Conservation (phyloP, 2,888 invertebrate species). For the Heterodera filipjevi region DNA sequence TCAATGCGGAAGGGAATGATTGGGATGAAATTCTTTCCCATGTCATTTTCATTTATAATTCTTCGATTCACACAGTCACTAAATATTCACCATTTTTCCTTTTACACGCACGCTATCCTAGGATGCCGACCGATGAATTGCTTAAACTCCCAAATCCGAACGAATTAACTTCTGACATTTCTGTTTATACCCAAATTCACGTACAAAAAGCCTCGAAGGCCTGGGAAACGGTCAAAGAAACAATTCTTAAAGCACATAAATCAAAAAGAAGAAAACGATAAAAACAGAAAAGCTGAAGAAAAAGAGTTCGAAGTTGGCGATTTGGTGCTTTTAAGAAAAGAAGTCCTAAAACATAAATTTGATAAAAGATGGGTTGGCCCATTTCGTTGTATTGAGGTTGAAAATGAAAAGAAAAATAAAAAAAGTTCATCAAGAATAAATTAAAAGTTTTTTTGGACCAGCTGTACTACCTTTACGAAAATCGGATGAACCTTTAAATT, state of each 20-base stretch:
- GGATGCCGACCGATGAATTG: not conserved
- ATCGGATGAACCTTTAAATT: not conserved
- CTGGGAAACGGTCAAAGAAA: not conserved
- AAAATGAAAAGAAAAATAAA: not conserved
- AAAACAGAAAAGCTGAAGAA: not conserved
- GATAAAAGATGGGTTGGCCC: not conserved
- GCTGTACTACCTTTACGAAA: not conserved
- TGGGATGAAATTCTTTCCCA: constrained; percentile 15
- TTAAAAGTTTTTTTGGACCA: not conserved
- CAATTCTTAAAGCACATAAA: not conserved
- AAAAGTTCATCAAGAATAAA: not conserved
- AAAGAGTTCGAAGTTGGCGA: not conserved
- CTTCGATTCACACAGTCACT: not conserved
- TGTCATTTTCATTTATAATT: constrained; percentile 4
- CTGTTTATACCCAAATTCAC: not conserved
- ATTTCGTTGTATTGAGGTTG: not conserved
- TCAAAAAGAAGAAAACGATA: not conserved
- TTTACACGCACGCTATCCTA: not conserved
- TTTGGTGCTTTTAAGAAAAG: not conserved
- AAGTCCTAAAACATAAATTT: not conserved
- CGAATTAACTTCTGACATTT: not conserved
- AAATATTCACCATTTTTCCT: constrained; percentile 9
- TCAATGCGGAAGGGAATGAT: not conserved
- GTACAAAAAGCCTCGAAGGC: not conserved
- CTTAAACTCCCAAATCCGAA: not conserved